phyloP scores from a whole-genome alignment of 2,888 invertebrate genomes.

The Helicoverpa assulta region DNA sequence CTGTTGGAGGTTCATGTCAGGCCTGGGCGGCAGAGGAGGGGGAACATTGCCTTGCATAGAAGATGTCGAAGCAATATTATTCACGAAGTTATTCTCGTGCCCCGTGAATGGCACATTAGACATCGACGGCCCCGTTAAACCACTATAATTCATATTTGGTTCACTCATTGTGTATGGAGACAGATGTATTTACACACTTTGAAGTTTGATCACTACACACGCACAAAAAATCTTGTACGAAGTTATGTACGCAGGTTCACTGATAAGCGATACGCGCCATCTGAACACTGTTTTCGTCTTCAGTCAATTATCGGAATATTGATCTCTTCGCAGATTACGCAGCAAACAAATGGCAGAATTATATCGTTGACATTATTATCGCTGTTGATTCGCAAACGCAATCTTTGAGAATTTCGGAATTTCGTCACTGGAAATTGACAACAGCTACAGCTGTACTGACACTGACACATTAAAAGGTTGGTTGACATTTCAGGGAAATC shows the following conservation, averaged over 20 bases:
- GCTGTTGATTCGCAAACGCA: neutral
- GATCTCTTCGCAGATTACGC: slow-evolving; percentile 47
- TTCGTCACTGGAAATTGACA: neutral
- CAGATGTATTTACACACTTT: slow-evolving; percentile 36
- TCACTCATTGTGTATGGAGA: slow-evolving; percentile 75
- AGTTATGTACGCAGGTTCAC: slow-evolving; percentile 57
- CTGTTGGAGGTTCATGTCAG: slow-evolving; percentile 69
- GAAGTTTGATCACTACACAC: slow-evolving; percentile 56
- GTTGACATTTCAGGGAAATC: no score
- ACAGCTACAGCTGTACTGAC: no score
- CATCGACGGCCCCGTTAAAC: slow-evolving; percentile 45
- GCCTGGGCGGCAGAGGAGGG: slow-evolving; percentile 80
- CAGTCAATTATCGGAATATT: slow-evolving; percentile 33
- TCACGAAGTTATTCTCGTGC: slow-evolving; percentile 59
- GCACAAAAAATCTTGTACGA: slow-evolving; percentile 38
- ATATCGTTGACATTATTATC: slow-evolving; percentile 9
- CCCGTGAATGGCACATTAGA: slow-evolving; percentile 37
- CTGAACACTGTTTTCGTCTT: slow-evolving; percentile 28
- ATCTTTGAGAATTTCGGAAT: neutral
- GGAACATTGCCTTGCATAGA: slow-evolving; percentile 53
- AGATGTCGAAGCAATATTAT: slow-evolving; percentile 74
- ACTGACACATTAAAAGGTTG: no score
- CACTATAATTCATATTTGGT: slow-evolving; percentile 73
- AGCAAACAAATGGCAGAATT: slow-evolving; percentile 15
- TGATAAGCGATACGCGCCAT: slow-evolving; percentile 66